Evolutionary conservation across 2,113 vertebrate genomes (phyloP), one percentile per base, ranked within the genome.

Genomic region (Paracanthobrama guichenoti): DNA sequence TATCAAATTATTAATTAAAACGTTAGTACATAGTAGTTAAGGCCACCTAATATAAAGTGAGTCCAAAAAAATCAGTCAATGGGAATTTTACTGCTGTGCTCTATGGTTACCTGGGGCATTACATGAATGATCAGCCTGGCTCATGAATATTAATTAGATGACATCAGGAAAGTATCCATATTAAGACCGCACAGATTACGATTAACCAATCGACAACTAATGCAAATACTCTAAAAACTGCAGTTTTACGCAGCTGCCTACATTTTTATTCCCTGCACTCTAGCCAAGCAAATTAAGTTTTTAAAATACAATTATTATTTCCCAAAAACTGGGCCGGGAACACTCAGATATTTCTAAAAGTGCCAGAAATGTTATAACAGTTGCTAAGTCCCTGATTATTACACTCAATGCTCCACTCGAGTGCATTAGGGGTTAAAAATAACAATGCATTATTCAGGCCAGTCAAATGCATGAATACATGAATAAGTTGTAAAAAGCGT

Each of bases 371-470:
- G 42, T 28, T 69, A 64, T 55, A 80, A 62, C 50, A 22, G 67
- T 20, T 82, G n/a, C 18, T 24, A 64, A 53, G 48, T 57, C 39
- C 24, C 22, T 71, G 77, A 83, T 81, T 76, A 59, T 75, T 46
- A 28, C 73, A 48, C 66, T 78, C 78, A 62, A 66, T 80, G 39
- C 22, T 35, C 78, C 48, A 71, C 74, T 74, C 71, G 13, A 72
- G 28, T 18, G 46, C 24, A 48, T 55, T 67, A 66, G 39, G 55
- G 60, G 80, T 81, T 53, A 53, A 69, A 84, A 84, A 85, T 76
- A 85, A 87, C 83, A 89, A 91, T 88, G 85, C 80, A 90, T 88
- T 88, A 89, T 87, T 86, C 85, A 88, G 86, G 60, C 55, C 26
- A 88, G 67, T 77, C 67, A 88, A 85, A 84, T 86, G 88, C 84